Evolutionary conservation across 92 coral and sea anemone species (phyloP).

Genomic region (Epizoanthus rinbou): DNA sequence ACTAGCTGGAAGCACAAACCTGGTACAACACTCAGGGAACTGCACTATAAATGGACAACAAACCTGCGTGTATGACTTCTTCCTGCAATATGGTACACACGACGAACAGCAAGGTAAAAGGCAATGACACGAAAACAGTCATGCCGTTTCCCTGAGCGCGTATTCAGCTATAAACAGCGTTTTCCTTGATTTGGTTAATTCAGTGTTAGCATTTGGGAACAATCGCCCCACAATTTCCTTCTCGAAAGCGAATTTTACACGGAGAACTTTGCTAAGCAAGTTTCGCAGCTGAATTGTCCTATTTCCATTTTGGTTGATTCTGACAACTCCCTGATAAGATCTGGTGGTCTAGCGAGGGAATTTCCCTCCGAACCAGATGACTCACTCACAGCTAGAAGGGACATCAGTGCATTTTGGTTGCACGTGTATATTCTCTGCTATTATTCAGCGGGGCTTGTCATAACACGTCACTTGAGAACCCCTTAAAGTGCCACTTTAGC

Average conservation of each 20-base stretch:
- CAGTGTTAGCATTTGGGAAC: not conserved
- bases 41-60: not conserved
- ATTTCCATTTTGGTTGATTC: constrained; percentile 24
- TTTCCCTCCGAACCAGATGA: constrained; percentile 37
- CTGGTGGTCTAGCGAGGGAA: constrained; percentile 40
- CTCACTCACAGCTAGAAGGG: not conserved
- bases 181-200: not conserved
- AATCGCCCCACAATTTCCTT: not conserved
- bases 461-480: constrained; percentile 17
- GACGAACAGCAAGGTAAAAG: not conserved
- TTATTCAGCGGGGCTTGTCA: constrained; percentile 45
- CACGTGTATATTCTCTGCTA: constrained; percentile 37
- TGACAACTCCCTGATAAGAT: constrained; percentile 43
- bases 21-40: not conserved
- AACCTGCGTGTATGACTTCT: constrained; percentile 16
- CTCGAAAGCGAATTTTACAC: constrained; percentile 3
- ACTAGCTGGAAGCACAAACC: constrained; percentile 14
- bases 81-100: not conserved
- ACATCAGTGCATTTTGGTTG: constrained; percentile 13
- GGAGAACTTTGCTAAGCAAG: constrained; percentile 8
- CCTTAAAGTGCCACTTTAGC: constrained; percentile 23
- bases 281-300: constrained; percentile 8
- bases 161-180: constrained; percentile 3
- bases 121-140: constrained; percentile 16
- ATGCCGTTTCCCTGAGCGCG: constrained; percentile 12